Evolutionary conservation across 2,888 invertebrate genomes (phyloP), one percentile per base, ranked within the genome.

Genomic region (Aphidius colemani): DNA sequence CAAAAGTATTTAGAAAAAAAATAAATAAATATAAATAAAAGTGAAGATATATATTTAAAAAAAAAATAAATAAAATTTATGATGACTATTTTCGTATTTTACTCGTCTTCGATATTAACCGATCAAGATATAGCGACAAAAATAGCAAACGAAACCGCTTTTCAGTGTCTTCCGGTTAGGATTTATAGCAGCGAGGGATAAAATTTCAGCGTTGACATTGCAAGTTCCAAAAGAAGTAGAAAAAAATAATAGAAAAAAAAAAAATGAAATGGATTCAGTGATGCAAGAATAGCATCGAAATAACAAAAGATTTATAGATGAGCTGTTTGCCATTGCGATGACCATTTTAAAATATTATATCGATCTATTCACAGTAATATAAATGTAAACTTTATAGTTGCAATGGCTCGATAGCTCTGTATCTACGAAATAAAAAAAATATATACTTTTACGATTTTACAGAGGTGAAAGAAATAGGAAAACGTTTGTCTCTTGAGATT

Each of bases 301-400:
- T 62, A 62, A 62, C 61, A 43, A 56, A n/a, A 43, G 61, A 43
- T 61, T 61, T 61, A 61, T 61, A 40, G 61, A 55, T 55, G 18
- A 30, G 53, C 53, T 63, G 63, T 49, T 61, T 48, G 48, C 41
- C 49, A 50, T 59, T n/a, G 9, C 46, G 45, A 60, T 53, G 60
- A 60, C 60, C 53, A 55, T 48, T 13, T 30, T 30, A 11, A 44
- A 30, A 30, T 30, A 56, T 41, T 55, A 61, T 61, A 61, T 49
- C 56, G 61, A 56, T 56, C 9, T 60, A 63, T 63, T 63, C 59
- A 63, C 49, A 53, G 49, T 57, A 39, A 43, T 48, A 63, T 63
- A 63, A 63, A 63, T 63, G 59, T 49, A 43, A 53, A 48, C 53
- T 63, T 63, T 63, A 63, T 59, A 53, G 63, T 59, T 53, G 30